phyloP scores from a whole-genome alignment of 92 coral and sea anemone genomes.

The Epizoanthus rinbou region DNA sequence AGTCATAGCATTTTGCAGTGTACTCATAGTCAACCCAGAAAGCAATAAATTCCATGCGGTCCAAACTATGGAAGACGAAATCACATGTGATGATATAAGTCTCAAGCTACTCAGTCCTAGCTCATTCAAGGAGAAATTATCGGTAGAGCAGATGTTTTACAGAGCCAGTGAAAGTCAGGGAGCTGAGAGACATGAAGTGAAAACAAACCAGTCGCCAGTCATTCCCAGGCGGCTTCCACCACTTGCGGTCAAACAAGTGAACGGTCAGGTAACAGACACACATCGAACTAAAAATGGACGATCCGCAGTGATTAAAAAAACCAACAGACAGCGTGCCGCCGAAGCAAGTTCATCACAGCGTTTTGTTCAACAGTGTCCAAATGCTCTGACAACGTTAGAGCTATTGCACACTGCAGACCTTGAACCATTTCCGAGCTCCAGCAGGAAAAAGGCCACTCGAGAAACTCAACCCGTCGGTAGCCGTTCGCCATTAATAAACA shows the following conservation, averaged over 20 bases:
- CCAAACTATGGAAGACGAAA: no score
- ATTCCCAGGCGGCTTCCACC: conserved; percentile 1
- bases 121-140: background rate
- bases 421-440: background rate
- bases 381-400: background rate
- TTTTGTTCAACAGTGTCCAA: background rate
- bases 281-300: background rate
- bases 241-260: background rate
- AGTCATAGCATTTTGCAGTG: background rate
- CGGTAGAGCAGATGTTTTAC: background rate
- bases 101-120: background rate
- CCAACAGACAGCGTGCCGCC: background rate
- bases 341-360: background rate
- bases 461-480: background rate
- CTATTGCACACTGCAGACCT: background rate
- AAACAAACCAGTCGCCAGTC: background rate
- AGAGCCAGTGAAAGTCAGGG: background rate
- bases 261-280: background rate
- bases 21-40: background rate
- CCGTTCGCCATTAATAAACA: background rate
- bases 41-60: background rate
- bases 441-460: background rate
- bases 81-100: background rate
- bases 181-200: background rate
- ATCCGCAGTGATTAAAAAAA: background rate